These are phyloP conservation scores for Anthoptus insignis DNA, from an alignment of 2,888 invertebrate species.

Conservation along the genomic window DNA sequence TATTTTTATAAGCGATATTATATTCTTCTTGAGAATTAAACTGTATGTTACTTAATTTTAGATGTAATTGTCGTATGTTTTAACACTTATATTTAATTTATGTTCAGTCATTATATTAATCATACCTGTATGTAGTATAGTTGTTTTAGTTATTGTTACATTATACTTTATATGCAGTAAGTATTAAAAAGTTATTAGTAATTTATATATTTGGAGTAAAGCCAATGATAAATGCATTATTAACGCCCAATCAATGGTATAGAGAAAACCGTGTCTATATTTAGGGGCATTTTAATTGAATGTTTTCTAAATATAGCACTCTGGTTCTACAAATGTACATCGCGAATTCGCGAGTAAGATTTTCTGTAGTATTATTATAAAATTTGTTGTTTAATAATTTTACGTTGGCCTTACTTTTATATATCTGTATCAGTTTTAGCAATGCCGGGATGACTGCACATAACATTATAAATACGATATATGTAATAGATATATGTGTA, in stretches of 20 bases:
- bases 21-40: constrained; percentile 35
- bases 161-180: constrained; percentile 3
- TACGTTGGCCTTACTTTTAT: constrained; percentile 5
- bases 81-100: constrained; percentile 48
- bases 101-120: constrained; percentile 62
- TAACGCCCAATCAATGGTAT: too few species aligned
- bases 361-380: too few species aligned
- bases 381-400: constrained; percentile 23
- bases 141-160: constrained; percentile 40
- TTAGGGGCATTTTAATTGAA: too few species aligned
- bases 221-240: constrained; percentile 23
- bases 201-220: constrained; percentile 4
- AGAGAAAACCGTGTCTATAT: too few species aligned
- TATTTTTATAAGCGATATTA: constrained; percentile 44
- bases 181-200: neutral
- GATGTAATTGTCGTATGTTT: constrained; percentile 33
- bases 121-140: constrained; percentile 52
- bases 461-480: constrained; percentile 43
- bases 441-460: constrained; percentile 43
- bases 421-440: constrained; percentile 39
- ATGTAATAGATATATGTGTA: constrained; percentile 48
- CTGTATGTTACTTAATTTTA: constrained; percentile 40
- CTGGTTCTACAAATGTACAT: too few species aligned
- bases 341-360: too few species aligned
- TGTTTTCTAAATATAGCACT: too few species aligned